phyloP scores from a whole-genome alignment of 2,888 invertebrate genomes.

The Phragmatobia fuliginosa region DNA sequence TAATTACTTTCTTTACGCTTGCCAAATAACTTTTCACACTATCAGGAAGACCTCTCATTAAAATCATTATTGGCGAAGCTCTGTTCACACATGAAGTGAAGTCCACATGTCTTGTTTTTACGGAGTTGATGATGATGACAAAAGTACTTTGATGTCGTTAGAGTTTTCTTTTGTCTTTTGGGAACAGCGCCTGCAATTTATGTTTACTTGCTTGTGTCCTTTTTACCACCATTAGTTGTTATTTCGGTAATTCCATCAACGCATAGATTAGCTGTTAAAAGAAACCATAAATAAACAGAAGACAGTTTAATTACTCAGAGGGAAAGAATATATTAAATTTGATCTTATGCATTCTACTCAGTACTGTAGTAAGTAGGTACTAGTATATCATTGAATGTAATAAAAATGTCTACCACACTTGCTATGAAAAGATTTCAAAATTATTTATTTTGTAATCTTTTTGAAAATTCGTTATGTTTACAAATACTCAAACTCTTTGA shows the following conservation, averaged over 20 bases:
- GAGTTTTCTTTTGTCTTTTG: constrained; percentile 31
- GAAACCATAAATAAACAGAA: constrained; percentile 23
- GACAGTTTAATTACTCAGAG: background rate
- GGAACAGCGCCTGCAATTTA: constrained; percentile 31
- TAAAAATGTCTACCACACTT: no score
- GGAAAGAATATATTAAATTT: background rate
- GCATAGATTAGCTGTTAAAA: constrained; percentile 60
- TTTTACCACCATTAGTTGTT: constrained; percentile 50
- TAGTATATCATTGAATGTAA: background rate
- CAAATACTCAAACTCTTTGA: no score
- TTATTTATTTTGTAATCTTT: no score
- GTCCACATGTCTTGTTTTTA: constrained; percentile 60
- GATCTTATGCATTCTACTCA: background rate
- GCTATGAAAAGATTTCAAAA: no score
- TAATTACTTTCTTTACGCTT: constrained; percentile 75
- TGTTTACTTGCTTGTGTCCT: no score
- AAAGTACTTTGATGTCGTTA: constrained; percentile 18
- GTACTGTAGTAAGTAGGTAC: no score
- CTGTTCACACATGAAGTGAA: constrained; percentile 71
- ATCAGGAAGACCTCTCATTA: constrained; percentile 94
- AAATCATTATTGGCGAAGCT: constrained; percentile 89
- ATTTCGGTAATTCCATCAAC: constrained; percentile 68
- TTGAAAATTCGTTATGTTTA: no score
- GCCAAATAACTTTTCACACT: constrained; percentile 93
- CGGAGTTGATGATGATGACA: constrained; percentile 65